A percentile compares a stretch with the other conserved stretches of the same genome.
phyloP scores from a whole-genome alignment of 2,888 invertebrate genomes.

The Orthonychiurus folsomi region DNA sequence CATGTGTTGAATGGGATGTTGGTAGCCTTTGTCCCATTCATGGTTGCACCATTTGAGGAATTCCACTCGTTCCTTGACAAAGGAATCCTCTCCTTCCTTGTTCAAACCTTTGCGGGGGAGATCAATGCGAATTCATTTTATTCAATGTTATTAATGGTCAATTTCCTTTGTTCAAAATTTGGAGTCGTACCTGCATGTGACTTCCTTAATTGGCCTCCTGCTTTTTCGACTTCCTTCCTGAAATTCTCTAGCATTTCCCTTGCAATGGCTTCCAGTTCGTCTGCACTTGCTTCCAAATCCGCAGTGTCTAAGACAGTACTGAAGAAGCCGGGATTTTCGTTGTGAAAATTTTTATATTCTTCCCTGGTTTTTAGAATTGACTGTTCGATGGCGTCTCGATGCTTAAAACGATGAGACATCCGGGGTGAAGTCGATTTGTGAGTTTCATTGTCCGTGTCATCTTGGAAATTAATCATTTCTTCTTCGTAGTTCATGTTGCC shows the following conservation, averaged over 20 bases:
- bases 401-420: slow-evolving; percentile 3
- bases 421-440: background rate
- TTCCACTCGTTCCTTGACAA: background rate
- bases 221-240: background rate
- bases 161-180: background rate
- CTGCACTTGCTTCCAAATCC: slow-evolving; percentile 8
- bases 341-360: slow-evolving; percentile 20
- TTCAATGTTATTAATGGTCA: background rate
- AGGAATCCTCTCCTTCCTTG: background rate
- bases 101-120: too few species aligned
- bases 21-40: slow-evolving; percentile 6
- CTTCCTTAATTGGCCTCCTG: background rate
- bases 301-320: slow-evolving; percentile 17
- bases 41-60: background rate
- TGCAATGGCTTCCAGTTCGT: background rate
- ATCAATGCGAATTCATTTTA: too few species aligned
- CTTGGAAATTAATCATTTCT: background rate
- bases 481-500: background rate
- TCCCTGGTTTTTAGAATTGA: slow-evolving; percentile 18
- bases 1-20: background rate
- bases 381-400: slow-evolving; percentile 16
- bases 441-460: too few species aligned
- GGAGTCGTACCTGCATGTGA: background rate
- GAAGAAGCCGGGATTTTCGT: slow-evolving; percentile 29
- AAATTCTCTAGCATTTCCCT: slow-evolving; percentile 7